A percentile compares a stretch with the other conserved stretches of the same genome.
Evolutionary conservation across 2,113 vertebrate species (phyloP).

Genomic region (Onychostoma macrolepis): DNA sequence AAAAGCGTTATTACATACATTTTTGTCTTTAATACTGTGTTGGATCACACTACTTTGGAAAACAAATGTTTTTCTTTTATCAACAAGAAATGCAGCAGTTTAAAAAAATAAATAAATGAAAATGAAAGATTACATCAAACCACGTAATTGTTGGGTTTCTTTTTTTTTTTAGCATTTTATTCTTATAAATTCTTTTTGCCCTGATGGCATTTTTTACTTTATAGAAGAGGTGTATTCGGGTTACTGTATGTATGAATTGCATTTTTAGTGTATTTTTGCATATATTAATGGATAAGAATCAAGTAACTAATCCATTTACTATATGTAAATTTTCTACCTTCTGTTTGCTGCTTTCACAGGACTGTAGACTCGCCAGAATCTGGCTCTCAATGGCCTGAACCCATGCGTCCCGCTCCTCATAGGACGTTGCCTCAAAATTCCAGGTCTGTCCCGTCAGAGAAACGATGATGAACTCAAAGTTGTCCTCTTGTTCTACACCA

Average conservation of each 20-base stretch:
- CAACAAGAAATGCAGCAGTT: neutral
- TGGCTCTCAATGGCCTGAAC: conserved; percentile 97
- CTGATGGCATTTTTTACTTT: neutral
- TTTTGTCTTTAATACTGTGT: neutral
- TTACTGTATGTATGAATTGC: neutral
- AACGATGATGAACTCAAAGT: conserved; percentile 97
- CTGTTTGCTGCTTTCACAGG: conserved; percentile 98
- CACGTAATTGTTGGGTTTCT: no score
- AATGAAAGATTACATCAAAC: no score
- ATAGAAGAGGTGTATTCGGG: neutral
- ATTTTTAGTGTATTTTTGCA: neutral
- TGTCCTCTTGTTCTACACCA: conserved; percentile 93
- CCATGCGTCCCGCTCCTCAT: conserved; percentile 95
- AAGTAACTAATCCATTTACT: neutral
- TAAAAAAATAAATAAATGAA: no score
- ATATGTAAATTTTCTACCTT: conserved; percentile 80
- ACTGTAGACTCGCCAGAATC: conserved; percentile 96
- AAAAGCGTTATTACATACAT: neutral
- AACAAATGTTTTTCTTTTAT: neutral
- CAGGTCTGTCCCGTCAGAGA: conserved; percentile 96
- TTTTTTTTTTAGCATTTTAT: no score
- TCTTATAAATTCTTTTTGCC: no score
- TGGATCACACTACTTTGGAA: neutral
- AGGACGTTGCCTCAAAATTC: conserved; percentile 95
- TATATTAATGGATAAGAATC: neutral